Evolutionary conservation across 2,113 vertebrate genomes (phyloP), one percentile per base, ranked within the genome.

Genomic region (Anguilla japonica): DNA sequence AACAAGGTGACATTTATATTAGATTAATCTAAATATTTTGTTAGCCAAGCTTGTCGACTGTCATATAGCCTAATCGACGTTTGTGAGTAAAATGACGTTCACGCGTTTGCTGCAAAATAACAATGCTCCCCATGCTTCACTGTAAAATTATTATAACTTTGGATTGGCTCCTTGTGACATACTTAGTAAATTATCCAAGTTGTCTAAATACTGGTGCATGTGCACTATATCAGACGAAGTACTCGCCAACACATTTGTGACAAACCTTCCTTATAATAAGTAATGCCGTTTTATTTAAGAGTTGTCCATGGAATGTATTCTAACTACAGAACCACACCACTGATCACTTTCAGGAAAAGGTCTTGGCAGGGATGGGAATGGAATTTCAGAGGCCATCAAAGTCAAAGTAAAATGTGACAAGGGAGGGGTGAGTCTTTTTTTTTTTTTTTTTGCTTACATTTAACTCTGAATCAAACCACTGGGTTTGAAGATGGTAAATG

Each of bases 381-480:
- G 98, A 82, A 97, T 98, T 34, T 93, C 96, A 0, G 95, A 97
- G 88, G 96, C 98, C 83, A 95, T 99, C 91, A 96, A 95, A 89
- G 97, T 98, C 88, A 97, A 97, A 89, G 93, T 98, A 86, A 99
- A 99, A 90, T 97, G 96, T 40, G 96, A 94, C 91, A 97, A 96
- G 86, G 95, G 96, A 3, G 98, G 98, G 95, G 97, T 96, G 91
- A 97, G 97, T 85, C 34, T 34, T 34, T 34, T 34, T 34, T 34
- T 34, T 34, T 34, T 34, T 34, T 34, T 29, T 11, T 26, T 16
- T 18, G 53, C 1, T 18, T 56, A 57, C 1, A n/a, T 83, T 29
- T 41, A 46, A 78, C 2, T 18, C 29, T 11, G 9, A 82, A 14
- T 50, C 46, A n/a, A 18, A 6, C 46, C 26, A 57, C 11, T 57